Base-by-base conservation (phyloP, 1,140 invertebrate species). In the Choristoneura fumiferana region DNA sequence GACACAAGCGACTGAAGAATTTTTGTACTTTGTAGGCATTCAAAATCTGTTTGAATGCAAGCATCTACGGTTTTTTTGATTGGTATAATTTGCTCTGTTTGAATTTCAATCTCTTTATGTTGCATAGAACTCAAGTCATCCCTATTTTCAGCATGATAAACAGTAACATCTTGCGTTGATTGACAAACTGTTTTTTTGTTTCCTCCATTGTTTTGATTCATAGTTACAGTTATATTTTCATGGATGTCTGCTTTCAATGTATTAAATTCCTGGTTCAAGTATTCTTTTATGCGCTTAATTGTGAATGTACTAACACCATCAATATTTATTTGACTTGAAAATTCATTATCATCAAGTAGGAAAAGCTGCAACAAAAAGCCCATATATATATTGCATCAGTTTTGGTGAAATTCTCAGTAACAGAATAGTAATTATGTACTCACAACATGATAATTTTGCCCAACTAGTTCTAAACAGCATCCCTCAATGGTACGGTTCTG, bases 361-460 rank as follows among this genome's bases (percentile, higher is more conserved):
- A 81, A 45, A 10, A 78, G 36, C 77, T 81, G 39, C 40, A 77
- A 75, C 6, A 37, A 18, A 22, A 52, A 17, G 4, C 14, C 40
- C 29, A 34, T 57, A 9, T 54, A 38, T 38, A 34, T 9, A 5
- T 34, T 37, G 2, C 8, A 10, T 37, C 2, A 37, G 12, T 4
- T 37, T n/a, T 10, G 9, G 3, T 43, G 17, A 10, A 22, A 18
- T 8, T 15, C 15, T 4, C 8, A n/a, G 15, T 14, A 29, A 49
- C 45, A 54, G 36, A 33, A 18, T 22, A 9, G 22, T 53, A 35
- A n/a, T n/a, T n/a, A n/a, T 8, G 53, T 37, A 65, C 68, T 75
- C 66, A 79, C 76, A 43, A 77, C 62, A 54, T 70, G 63, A 63
- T 38, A 63, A 54, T 72, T 69, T 35, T 70, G 54, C 8, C 64